Base-by-base conservation (phyloP, 2,797 vertebrate species). In the Rhodeus uyekii region DNA sequence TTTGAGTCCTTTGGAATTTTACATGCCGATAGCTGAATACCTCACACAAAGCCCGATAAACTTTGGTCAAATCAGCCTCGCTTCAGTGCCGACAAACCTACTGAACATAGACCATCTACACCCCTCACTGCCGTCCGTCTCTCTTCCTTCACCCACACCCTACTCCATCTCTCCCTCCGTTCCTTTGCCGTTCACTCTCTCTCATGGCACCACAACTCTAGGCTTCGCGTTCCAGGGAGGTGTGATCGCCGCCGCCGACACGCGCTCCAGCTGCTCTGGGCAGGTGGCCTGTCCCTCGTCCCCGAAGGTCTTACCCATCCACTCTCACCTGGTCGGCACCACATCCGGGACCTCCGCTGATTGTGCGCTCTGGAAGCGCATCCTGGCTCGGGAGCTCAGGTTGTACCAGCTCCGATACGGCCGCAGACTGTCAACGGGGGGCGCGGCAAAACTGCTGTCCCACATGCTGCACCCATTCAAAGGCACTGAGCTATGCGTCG, bases 131-230 rank as follows among this genome's bases (percentile, higher is more conserved):
- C 60, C 87, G 2, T 71, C 44, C 9, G 18, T 84, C 32, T 85
- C 88, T 19, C 27, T 84, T 38, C 86, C 86, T 3, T 1, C 83
- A 1, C 32, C 64, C 50, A 75, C 76, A 50, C 85, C 89, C 2
- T 39, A 67, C 19, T 67, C 85, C 10, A 82, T 87, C 80, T 86
- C 89, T 65, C 84, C 87, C 13, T 77, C 89, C 0, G 88, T 91
- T 10, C 90, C 93, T 22, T 86, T 93, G 32, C 95, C 94, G 4
- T 95, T 95, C 48, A 92, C 93, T 12, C 87, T 92, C 84, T 88
- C 93, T 75, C 97, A 97, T 0, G 97, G 97, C 75, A 98, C 96
- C 69, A 97, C 97, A 79, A 98, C 97, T 0, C 89, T 98, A 80
- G 96, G 95, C 10, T 98, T 98, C 86, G 82, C 92, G 44, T 97